Conservation (phyloP, 2,113 vertebrate genomes). For the Cyprinodon brontotheroides region DNA sequence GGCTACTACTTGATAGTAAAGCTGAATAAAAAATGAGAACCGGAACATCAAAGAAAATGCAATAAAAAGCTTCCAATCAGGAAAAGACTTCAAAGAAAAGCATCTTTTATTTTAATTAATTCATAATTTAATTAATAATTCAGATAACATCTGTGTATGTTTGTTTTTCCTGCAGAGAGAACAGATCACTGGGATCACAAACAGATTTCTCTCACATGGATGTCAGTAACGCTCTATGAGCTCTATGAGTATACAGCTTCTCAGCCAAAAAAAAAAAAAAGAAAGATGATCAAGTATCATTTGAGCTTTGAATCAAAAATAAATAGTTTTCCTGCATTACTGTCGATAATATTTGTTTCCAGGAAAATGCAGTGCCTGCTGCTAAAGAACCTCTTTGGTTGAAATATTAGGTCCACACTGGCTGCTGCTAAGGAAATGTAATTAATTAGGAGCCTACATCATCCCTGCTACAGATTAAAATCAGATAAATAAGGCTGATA, state of each 20-base stretch:
- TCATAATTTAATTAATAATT: no score
- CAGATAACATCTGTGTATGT: no score
- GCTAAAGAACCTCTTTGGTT: background rate
- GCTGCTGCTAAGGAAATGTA: background rate
- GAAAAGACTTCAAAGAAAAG: no score
- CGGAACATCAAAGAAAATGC: background rate
- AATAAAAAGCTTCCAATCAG: background rate
- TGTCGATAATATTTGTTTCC: background rate
- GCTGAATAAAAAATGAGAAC: no score
- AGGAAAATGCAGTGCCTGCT: no score
- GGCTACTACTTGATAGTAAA: no score
- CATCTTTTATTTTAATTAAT: no score
- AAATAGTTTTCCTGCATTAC: background rate
- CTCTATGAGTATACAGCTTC: no score
- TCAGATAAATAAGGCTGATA: background rate
- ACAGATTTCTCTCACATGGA: no score
- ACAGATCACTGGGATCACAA: no score
- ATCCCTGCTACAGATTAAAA: background rate
- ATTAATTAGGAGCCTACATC: background rate
- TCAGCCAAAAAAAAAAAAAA: background rate
- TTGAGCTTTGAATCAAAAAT: background rate
- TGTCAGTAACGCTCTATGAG: no score
- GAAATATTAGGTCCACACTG: background rate
- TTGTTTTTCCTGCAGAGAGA: no score
- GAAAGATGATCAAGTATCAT: background rate